These are phyloP conservation scores for Caenorhabditis sp. DNA, from an alignment of 2,888 invertebrate species.

Conservation along the genomic window DNA sequence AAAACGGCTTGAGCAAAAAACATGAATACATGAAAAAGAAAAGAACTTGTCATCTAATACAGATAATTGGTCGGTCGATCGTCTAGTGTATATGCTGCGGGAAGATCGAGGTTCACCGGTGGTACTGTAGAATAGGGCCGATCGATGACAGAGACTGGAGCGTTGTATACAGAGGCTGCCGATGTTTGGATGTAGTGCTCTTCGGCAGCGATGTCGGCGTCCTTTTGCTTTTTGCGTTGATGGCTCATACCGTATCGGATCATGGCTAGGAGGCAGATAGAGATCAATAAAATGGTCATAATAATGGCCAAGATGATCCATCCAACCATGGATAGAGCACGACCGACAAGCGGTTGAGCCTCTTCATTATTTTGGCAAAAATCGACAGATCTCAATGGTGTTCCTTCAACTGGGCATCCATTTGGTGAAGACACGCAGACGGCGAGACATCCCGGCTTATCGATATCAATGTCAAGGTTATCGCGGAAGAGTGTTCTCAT, in stretches of 20 bases:
- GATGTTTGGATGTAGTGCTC: conserved; percentile 63
- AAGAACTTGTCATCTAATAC: conserved; percentile 32
- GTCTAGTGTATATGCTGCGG: conserved; percentile 66
- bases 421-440: conserved; percentile 62
- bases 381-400: conserved; percentile 65
- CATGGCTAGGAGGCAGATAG: conserved; percentile 69
- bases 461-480: conserved; percentile 68
- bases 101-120: conserved; percentile 65
- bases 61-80: conserved; percentile 65
- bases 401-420: conserved; percentile 67
- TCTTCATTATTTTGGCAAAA: conserved; percentile 63
- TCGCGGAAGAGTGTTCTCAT: conserved; percentile 68
- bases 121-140: conserved; percentile 59
- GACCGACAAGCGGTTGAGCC: conserved; percentile 59
- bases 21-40: conserved; percentile 1
- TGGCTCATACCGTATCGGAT: conserved; percentile 70
- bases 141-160: conserved; percentile 43
- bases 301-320: conserved; percentile 71
- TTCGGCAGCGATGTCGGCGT: conserved; percentile 67
- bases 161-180: conserved; percentile 61
- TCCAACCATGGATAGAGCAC: conserved; percentile 65
- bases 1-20: background rate
- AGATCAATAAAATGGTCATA: conserved; percentile 68
- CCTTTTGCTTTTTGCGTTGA: conserved; percentile 69
- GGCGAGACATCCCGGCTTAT: conserved; percentile 65